Evolutionary conservation across 1,140 invertebrate genomes (phyloP), one percentile per base, ranked within the genome.

Genomic region (Popillia japonica): DNA sequence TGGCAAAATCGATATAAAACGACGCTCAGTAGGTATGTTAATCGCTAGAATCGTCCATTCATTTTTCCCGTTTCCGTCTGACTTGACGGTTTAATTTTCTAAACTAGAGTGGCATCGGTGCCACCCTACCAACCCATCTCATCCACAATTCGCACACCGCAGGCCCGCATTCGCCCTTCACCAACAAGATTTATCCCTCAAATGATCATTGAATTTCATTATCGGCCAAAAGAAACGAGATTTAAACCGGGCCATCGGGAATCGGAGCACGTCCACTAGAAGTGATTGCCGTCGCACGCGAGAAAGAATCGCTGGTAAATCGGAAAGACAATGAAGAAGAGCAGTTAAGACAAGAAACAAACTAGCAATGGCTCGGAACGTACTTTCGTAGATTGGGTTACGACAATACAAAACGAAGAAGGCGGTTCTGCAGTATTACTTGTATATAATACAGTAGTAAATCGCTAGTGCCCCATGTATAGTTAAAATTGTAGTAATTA

Each of bases 161-260:
- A 55, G 17, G 10, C 61, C 61, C 11, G 22, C 61, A 20, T 68
- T 55, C 48, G n/a, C 48, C 48, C 48, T 20, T 55, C 48, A 17
- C 61, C 22, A 68, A 68, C 20, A 34, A 68, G 61, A 68, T 68
- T 68, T 68, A 68, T 68, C 61, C 61, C 23, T 34, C 61, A 68
- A 68, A 68, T 68, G 61, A 68, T 68, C 61, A 68, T 68, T 68
- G 61, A 68, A 68, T 68, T 68, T 68, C 61, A 68, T 68, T 68
- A 68, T 68, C 61, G 61, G 61, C 17, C 22, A 22, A 68, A 68
- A 68, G 61, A 34, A 68, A 68, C 61, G 61, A 68, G 61, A 68
- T 68, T 68, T 68, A 68, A 68, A 68, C 17, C 20, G 61, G 61
- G 61, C 61, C 61, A 68, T 68, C 61, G 61, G 27, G 61, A 68